A percentile compares a stretch with the other conserved stretches of the same genome.
Evolutionary conservation across 2,113 vertebrate species (phyloP).

Genomic region (Butastur rufipennis): DNA sequence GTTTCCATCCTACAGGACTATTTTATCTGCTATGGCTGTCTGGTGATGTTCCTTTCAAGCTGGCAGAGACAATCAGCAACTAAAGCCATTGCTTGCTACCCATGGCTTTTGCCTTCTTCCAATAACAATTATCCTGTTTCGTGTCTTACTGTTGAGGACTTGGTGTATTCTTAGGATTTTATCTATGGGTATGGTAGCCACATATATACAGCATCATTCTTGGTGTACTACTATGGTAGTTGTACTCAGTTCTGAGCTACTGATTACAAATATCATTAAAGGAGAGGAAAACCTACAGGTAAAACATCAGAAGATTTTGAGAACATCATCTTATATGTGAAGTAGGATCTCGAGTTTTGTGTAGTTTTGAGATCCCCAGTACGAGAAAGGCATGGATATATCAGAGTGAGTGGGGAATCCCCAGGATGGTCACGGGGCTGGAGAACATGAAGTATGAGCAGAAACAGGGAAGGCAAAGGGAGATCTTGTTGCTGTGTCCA

Average conservation of each 20-base stretch:
- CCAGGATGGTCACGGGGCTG: not conserved
- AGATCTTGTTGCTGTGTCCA: not conserved
- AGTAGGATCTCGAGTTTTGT: not conserved
- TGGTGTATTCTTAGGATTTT: not conserved
- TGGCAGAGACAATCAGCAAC: not conserved
- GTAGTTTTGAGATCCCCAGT: not conserved
- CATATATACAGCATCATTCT: not conserved
- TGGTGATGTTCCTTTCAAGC: not conserved
- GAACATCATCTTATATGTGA: not conserved
- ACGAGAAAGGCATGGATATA: not conserved
- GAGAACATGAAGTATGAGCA: not conserved
- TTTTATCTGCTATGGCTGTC: not conserved
- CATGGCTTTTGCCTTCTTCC: not conserved
- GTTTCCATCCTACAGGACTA: not conserved
- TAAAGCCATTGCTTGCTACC: not conserved
- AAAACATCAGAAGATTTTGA: not conserved
- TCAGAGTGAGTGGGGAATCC: not conserved
- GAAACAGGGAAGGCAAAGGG: not conserved
- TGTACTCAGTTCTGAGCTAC: not conserved
- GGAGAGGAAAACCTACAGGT: not conserved
- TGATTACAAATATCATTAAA: not conserved
- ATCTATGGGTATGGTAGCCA: not conserved
- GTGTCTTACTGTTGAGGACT: not conserved
- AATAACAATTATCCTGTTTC: not conserved
- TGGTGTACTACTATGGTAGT: not conserved